Evolutionary conservation across 2,888 invertebrate genomes (phyloP).

Genomic region (Stenichneumon culpator): DNA sequence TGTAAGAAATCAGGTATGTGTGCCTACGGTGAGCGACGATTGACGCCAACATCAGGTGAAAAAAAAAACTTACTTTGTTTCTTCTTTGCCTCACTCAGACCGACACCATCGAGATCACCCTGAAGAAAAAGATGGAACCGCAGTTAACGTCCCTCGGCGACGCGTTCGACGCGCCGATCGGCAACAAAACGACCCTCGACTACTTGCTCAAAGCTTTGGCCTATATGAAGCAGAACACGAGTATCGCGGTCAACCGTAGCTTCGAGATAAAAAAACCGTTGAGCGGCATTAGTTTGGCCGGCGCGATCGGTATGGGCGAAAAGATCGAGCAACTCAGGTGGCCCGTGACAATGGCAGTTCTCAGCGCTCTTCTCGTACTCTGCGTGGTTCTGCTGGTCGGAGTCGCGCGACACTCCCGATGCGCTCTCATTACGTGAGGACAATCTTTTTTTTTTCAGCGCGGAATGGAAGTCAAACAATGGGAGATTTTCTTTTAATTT

Average conservation of each 20-base stretch:
- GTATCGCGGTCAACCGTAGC: slow-evolving; percentile 91
- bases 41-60: not conserved
- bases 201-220: slow-evolving; percentile 90
- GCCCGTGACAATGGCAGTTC: slow-evolving; percentile 95
- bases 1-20: slow-evolving; percentile 92
- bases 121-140: slow-evolving; percentile 90
- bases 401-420: slow-evolving; percentile 94
- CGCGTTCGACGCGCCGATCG: slow-evolving; percentile 91
- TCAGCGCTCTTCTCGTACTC: slow-evolving; percentile 94
- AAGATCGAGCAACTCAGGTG: slow-evolving; percentile 92
- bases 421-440: slow-evolving; percentile 92
- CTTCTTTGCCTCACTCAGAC: slow-evolving; percentile 87
- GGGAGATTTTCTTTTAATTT: slow-evolving; percentile 32
- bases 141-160: slow-evolving; percentile 91
- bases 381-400: slow-evolving; percentile 96
- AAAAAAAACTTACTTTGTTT: not conserved
- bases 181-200: slow-evolving; percentile 92
- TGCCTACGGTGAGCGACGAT: not conserved
- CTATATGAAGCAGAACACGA: slow-evolving; percentile 91
- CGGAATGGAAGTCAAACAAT: not conserved
- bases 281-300: slow-evolving; percentile 90
- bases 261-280: slow-evolving; percentile 91
- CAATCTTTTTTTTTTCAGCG: slow-evolving; percentile 7
- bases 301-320: slow-evolving; percentile 88
- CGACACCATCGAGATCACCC: slow-evolving; percentile 90